Evolutionary conservation across 2,797 vertebrate genomes (phyloP).

Genomic region (Mionectes olivaceus): DNA sequence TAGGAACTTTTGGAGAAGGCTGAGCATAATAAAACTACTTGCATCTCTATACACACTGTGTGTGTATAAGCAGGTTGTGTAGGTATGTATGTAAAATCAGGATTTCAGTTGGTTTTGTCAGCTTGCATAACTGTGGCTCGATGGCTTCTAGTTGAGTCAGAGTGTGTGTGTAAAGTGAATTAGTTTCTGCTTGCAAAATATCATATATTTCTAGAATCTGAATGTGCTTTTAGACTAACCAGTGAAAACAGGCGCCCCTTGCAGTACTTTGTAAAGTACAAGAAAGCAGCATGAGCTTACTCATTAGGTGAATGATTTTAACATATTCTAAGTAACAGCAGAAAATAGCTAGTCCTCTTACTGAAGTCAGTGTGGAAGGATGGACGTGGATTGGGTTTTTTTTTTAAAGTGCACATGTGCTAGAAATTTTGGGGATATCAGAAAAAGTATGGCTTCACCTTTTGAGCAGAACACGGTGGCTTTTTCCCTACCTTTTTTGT

Average conservation of each 20-base stretch:
- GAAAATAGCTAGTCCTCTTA: neutral
- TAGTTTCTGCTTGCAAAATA: neutral
- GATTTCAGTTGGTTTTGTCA: neutral
- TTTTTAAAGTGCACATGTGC: neutral
- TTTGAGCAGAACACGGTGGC: neutral
- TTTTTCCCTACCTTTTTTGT: neutral
- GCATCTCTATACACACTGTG: neutral
- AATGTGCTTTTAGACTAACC: neutral
- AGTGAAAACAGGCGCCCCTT: neutral
- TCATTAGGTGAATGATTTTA: neutral
- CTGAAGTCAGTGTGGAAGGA: neutral
- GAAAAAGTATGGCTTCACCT: neutral
- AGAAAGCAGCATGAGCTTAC: neutral
- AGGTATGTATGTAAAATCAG: neutral
- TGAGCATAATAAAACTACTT: neutral
- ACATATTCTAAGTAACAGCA: neutral
- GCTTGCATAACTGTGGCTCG: neutral
- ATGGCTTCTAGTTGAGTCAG: neutral
- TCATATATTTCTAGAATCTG: neutral
- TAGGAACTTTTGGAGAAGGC: neutral
- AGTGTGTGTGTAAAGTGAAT: neutral
- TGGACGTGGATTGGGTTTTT: rapidly evolving
- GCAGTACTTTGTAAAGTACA: neutral
- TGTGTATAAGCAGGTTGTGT: neutral
- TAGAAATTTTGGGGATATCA: neutral